These are phyloP conservation scores for Branchinecta lindahli DNA, from an alignment of 1,140 invertebrate genomes.

Conservation along the genomic window DNA sequence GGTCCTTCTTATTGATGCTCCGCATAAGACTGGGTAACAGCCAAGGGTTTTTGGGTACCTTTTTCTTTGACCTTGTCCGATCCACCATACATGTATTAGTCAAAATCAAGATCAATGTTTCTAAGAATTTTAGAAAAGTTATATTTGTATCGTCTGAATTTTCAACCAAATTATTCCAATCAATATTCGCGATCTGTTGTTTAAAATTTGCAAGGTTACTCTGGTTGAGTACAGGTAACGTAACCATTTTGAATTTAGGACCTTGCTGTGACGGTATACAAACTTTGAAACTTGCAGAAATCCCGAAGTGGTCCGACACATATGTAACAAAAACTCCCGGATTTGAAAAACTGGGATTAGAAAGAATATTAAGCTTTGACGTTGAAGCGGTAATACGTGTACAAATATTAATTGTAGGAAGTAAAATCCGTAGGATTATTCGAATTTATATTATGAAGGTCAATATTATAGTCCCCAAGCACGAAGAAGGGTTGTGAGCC, in stretches of 20 bases:
- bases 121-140: not conserved
- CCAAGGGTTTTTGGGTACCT: too few relatives aligned
- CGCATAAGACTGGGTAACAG: too few relatives aligned
- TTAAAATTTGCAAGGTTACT: too few relatives aligned
- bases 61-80: too few relatives aligned
- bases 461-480: slow-evolving; percentile 5
- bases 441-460: slow-evolving; percentile 6
- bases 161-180: slow-evolving; percentile 6
- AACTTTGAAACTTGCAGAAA: too few relatives aligned
- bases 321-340: too few relatives aligned
- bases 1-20: too few relatives aligned
- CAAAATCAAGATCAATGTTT: slow-evolving; percentile 1
- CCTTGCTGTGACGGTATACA: too few relatives aligned
- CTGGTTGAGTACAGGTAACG: too few relatives aligned
- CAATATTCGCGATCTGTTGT: too few relatives aligned
- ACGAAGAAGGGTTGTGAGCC: slow-evolving; percentile 1
- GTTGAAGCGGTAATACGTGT: slow-evolving; percentile 8
- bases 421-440: slow-evolving; percentile 6
- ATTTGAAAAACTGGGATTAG: slow-evolving; percentile 6
- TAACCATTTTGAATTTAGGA: too few relatives aligned
- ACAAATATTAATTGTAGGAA: slow-evolving; percentile 6
- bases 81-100: not conserved
- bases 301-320: too few relatives aligned
- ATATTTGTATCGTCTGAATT: slow-evolving; percentile 6
- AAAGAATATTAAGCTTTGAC: slow-evolving; percentile 2